These are phyloP conservation scores for Drosophila varians DNA, from an alignment of 1,140 invertebrate species.

Conservation along the genomic window DNA sequence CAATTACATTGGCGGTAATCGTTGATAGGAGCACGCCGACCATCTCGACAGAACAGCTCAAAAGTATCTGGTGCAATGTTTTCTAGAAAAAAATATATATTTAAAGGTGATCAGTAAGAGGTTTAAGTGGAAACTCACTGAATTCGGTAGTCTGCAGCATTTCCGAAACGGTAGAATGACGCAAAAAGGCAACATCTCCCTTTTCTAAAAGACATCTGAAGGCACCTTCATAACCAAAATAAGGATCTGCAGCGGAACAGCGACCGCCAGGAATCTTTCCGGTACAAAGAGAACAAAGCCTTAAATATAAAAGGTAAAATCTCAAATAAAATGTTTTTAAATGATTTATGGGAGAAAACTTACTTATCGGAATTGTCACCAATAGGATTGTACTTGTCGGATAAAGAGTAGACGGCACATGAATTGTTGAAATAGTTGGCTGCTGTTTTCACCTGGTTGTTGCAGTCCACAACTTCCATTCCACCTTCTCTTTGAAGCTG, in stretches of 20 bases:
- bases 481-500: conserved; percentile 92
- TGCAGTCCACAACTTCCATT: conserved; percentile 95
- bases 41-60: conserved; percentile 94
- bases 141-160: conserved; percentile 87
- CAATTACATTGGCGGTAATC: conserved; percentile 93
- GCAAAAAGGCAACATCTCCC: conserved; percentile 96
- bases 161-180: conserved; percentile 92
- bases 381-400: conserved; percentile 97
- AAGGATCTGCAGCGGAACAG: conserved; percentile 94
- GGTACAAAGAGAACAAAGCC: conserved; percentile 93
- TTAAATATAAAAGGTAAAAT: neutral
- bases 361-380: conserved; percentile 90
- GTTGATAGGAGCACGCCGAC: conserved; percentile 87
- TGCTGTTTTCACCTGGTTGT: conserved; percentile 97
- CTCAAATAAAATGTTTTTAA: neutral
- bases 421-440: conserved; percentile 95
- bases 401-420: conserved; percentile 96
- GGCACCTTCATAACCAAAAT: conserved; percentile 95
- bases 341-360: neutral
- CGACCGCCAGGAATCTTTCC: conserved; percentile 90
- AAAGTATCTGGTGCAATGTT: conserved; percentile 88
- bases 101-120: neutral
- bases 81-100: conserved; percentile 73
- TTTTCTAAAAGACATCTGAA: conserved; percentile 93
- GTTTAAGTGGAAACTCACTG: conserved; percentile 82